Base-by-base conservation (phyloP, 2,888 invertebrate species). In the Heliconius charithonia region DNA sequence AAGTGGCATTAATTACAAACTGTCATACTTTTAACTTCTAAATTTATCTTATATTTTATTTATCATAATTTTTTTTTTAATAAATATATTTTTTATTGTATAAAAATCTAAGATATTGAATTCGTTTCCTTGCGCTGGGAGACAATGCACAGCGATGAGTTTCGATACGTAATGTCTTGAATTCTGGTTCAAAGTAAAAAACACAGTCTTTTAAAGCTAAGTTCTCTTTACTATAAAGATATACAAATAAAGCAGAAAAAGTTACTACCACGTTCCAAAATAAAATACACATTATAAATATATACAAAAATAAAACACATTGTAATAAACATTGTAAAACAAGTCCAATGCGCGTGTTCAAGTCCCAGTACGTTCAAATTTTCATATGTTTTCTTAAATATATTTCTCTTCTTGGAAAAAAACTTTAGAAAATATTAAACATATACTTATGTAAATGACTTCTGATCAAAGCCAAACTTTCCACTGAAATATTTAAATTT, bases 1-100 rank as follows among this genome's bases (percentile, higher is more conserved):
- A 71, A 72, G 56, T 56, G 72, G 72, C 56, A 72, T 72, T 72
- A 32, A 72, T 72, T 32, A 56, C 3, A 29, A 25, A 59, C 56
- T 72, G 56, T 72, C 71, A 59, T 72, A 59, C n/a, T 59, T 59
- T 59, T 3, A 72, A 59, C 45, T 70, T 27, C 51, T 0, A 45
- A 59, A 29, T 56, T 29, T 51, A 51, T 6, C 10, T 29, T 29
- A 22, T 29, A 51, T 27, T 12, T 22, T 51, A 29, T 71, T 51
- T 51, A 70, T 45, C 51, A 51, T 70, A 16, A 0, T 16, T 27
- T 45, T 25, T 29, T 59, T 59, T 59, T 45, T 9, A 37, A 19
- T 51, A 51, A 59, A 59, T n/a, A 59, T 59, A 3, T n/a, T n/a
- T 59, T 59, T 59, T 59, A n/a, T n/a, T n/a, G 10, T 59, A n/a